Conservation (phyloP, 2,797 vertebrate genomes). For the Lutra lutra region DNA sequence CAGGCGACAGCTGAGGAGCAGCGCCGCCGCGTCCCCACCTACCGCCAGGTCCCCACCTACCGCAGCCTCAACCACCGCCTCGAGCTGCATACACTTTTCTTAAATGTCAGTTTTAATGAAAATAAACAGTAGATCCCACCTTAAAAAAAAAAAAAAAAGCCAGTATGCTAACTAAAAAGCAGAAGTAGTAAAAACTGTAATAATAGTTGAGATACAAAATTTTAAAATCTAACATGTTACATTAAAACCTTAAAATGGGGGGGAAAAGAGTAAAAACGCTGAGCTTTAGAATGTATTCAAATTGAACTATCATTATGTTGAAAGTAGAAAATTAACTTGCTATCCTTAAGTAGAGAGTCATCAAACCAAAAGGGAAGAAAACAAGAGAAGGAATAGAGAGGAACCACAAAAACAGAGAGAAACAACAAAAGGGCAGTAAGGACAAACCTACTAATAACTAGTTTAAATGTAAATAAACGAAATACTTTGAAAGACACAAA, state of each 20-base stretch:
- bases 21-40: conserved; percentile 83
- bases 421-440: neutral
- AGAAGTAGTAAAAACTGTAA: neutral
- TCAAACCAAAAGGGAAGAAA: neutral
- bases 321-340: neutral
- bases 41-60: conserved; percentile 84
- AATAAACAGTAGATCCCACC: conserved; percentile 56
- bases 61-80: conserved; percentile 85
- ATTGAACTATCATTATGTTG: neutral
- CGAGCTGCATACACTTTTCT: conserved; percentile 39
- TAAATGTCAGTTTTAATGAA: conserved; percentile 54
- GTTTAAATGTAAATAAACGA: neutral
- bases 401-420: neutral
- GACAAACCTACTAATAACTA: neutral
- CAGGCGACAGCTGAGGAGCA: conserved; percentile 75
- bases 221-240: neutral
- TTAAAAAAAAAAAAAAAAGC: neutral
- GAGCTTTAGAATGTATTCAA: neutral
- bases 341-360: neutral
- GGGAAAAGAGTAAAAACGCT: neutral
- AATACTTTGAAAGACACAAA: neutral
- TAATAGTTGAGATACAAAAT: neutral
- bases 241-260: neutral
- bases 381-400: neutral
- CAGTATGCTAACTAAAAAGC: neutral